A percentile compares a stretch with the other conserved stretches of the same genome.
Conservation (phyloP, 2,113 vertebrate genomes). For the Rhegmatorhina hoffmannsi region DNA sequence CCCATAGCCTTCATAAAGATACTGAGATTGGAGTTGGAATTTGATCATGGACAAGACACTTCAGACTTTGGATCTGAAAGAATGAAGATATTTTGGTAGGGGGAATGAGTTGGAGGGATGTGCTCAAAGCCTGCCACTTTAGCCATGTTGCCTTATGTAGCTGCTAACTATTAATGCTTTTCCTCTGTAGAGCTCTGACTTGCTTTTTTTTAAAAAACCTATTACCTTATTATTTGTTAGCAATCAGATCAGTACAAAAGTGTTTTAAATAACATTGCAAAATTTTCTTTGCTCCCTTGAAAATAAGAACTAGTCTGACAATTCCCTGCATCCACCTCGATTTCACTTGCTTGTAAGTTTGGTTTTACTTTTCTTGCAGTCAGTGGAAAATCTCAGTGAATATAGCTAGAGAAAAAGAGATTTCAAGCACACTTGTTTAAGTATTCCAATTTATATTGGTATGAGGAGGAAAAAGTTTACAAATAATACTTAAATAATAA, state of each 20-base stretch:
- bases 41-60: neutral
- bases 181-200: neutral
- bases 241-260: neutral
- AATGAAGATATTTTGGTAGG: neutral
- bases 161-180: neutral
- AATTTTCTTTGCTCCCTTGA: neutral
- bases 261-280: neutral
- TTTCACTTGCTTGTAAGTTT: neutral
- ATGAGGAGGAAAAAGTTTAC: neutral
- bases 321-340: neutral
- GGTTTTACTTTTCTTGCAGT: neutral
- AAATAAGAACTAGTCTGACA: neutral
- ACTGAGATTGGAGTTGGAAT: neutral
- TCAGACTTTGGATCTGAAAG: neutral
- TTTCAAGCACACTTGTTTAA: neutral
- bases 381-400: neutral
- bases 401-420: neutral
- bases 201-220: neutral
- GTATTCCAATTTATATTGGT: neutral
- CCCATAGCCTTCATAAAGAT: neutral
- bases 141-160: neutral
- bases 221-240: neutral
- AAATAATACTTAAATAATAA: neutral
- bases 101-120: neutral
- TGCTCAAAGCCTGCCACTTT: neutral